Evolutionary conservation across 2,797 vertebrate species (phyloP).

Genomic region (Lutjanus campechanus): DNA sequence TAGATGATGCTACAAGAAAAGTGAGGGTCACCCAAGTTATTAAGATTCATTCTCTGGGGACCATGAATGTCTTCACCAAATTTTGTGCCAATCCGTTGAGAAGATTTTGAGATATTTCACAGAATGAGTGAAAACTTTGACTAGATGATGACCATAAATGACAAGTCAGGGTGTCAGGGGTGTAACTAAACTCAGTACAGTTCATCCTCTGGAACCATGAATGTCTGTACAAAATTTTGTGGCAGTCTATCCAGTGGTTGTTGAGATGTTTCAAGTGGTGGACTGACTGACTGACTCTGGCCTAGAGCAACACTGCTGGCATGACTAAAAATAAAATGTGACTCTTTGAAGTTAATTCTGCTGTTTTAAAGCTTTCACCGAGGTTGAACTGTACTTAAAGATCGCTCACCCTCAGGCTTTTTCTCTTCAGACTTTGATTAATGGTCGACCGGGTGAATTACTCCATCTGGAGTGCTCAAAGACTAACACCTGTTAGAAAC

Average conservation of each 20-base stretch:
- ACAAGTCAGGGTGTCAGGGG: not conserved
- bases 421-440: constrained; percentile 32
- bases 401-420: constrained; percentile 29
- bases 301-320: not conserved
- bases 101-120: too few species aligned
- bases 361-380: constrained; percentile 13
- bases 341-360: constrained; percentile 22
- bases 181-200: not conserved
- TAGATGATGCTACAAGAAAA: too few species aligned
- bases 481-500: constrained; percentile 36
- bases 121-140: not conserved
- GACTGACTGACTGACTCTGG: not conserved
- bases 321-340: constrained; percentile 18
- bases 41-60: too few species aligned
- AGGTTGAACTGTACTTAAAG: constrained; percentile 18
- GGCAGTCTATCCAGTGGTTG: not conserved
- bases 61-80: too few species aligned
- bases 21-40: too few species aligned
- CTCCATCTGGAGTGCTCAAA: constrained; percentile 32
- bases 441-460: constrained; percentile 37
- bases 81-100: too few species aligned
- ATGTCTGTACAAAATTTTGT: not conserved
- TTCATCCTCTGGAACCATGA: not conserved
- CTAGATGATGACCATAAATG: not conserved
- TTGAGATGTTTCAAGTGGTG: not conserved